These are phyloP conservation scores for Sterna hirundo DNA, from an alignment of 2,113 vertebrate species.

Conservation along the genomic window DNA sequence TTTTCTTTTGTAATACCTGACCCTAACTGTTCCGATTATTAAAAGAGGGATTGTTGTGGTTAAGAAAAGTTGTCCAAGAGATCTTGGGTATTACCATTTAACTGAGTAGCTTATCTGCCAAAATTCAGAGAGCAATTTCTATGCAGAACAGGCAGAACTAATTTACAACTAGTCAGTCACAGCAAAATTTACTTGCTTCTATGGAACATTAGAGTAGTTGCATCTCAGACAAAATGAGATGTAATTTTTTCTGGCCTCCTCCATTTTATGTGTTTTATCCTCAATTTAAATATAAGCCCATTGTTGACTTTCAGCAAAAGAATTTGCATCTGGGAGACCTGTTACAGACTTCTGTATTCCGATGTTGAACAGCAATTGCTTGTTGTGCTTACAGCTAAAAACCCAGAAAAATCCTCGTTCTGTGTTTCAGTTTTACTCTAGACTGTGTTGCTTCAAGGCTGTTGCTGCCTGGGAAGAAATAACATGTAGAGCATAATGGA, in stretches of 20 bases:
- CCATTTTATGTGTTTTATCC: neutral
- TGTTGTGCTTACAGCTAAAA: neutral
- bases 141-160: neutral
- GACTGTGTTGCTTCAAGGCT: neutral
- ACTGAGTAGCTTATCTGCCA: neutral
- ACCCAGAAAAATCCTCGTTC: accelerated
- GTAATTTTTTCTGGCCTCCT: neutral
- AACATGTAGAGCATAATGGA: neutral
- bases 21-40: neutral
- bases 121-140: neutral
- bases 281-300: neutral
- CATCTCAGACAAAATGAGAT: neutral
- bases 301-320: neutral
- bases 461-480: neutral
- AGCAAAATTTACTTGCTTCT: neutral
- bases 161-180: neutral
- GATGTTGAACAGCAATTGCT: neutral
- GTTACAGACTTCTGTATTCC: neutral
- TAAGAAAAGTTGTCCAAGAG: neutral
- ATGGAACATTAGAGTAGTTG: neutral
- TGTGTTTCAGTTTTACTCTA: neutral
- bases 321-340: neutral
- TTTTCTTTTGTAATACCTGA: neutral
- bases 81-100: neutral
- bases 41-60: neutral